These are phyloP conservation scores for Hydrocynus forskahlii DNA, from an alignment of 2,797 vertebrate genomes.

Conservation along the genomic window DNA sequence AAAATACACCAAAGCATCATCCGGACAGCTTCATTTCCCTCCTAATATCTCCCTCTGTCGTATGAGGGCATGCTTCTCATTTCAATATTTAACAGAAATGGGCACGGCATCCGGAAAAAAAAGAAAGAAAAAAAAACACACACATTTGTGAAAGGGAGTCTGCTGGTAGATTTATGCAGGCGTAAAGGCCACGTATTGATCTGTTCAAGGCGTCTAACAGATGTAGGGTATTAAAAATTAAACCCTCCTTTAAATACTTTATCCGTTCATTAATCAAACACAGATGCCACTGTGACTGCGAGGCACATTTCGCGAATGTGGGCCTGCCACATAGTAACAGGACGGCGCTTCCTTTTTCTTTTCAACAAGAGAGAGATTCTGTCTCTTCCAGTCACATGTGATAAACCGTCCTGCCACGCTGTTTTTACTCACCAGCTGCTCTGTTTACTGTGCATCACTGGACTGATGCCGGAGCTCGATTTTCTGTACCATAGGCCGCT, in stretches of 20 bases:
- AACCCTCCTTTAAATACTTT: conserved; percentile 61
- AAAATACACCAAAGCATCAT: conserved; percentile 50
- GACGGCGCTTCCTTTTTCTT: conserved; percentile 42
- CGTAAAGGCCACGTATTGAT: conserved; percentile 54
- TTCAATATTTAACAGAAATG: conserved; percentile 25
- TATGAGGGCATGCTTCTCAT: conserved; percentile 20
- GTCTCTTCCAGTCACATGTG: conserved; percentile 44
- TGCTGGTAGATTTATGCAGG: conserved; percentile 52
- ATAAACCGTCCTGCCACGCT: conserved; percentile 41
- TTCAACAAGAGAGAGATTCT: conserved; percentile 47
- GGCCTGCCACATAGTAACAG: conserved; percentile 45
- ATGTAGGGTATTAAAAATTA: conserved; percentile 63
- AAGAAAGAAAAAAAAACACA: background rate
- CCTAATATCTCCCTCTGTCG: background rate
- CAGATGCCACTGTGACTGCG: conserved; percentile 58
- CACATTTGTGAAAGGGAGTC: conserved; percentile 21
- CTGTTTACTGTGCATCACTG: conserved; percentile 44
- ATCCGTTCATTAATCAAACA: conserved; percentile 65
- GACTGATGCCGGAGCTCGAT: conserved; percentile 7
- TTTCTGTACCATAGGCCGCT: conserved; percentile 9
- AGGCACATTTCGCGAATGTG: conserved; percentile 53
- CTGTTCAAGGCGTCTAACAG: conserved; percentile 57
- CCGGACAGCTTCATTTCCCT: conserved; percentile 31
- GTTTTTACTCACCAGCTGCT: conserved; percentile 46
- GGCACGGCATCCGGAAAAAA: conserved; percentile 8